Evolutionary conservation across 2,888 invertebrate genomes (phyloP).

Genomic region (Sceliomorpha sp.): DNA sequence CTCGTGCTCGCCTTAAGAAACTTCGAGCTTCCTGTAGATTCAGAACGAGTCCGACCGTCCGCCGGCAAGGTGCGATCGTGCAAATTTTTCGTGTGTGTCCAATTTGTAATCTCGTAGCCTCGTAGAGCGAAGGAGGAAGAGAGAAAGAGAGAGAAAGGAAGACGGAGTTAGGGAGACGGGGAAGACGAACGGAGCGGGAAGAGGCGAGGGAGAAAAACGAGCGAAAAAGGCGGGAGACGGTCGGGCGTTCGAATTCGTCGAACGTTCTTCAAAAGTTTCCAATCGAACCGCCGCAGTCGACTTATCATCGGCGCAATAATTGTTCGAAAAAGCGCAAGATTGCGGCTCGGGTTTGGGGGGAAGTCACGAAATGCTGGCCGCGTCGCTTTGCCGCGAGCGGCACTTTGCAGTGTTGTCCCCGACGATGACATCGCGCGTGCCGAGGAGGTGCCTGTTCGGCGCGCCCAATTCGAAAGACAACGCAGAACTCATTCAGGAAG

Average conservation of each 20-base stretch:
- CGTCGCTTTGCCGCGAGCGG: constrained; percentile 73
- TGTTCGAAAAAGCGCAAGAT: too few species aligned
- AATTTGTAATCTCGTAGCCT: not conserved
- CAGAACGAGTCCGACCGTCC: constrained; percentile 70
- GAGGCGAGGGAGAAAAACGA: too few species aligned
- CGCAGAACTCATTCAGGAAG: constrained; percentile 83
- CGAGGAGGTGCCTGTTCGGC: constrained; percentile 83
- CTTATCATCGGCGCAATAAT: too few species aligned
- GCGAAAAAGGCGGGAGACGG: not conserved
- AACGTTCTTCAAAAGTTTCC: constrained; percentile 29
- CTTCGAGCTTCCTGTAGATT: constrained; percentile 19
- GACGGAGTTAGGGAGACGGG: too few species aligned
- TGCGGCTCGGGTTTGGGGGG: too few species aligned
- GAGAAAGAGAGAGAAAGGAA: too few species aligned
- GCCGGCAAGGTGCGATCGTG: constrained; percentile 14
- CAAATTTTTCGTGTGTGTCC: not conserved
- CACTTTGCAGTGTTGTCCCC: constrained; percentile 70
- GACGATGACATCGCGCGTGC: constrained; percentile 70
- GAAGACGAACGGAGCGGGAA: too few species aligned
- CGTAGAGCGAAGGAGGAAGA: too few species aligned
- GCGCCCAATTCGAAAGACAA: constrained; percentile 83
- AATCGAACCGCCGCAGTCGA: too few species aligned
- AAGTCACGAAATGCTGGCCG: constrained; percentile 67
- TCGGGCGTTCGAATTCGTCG: not conserved
- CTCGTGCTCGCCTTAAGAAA: constrained; percentile 67